Base-by-base conservation (phyloP, 2,888 invertebrate genomes). In the Coenonympha glycerion region DNA sequence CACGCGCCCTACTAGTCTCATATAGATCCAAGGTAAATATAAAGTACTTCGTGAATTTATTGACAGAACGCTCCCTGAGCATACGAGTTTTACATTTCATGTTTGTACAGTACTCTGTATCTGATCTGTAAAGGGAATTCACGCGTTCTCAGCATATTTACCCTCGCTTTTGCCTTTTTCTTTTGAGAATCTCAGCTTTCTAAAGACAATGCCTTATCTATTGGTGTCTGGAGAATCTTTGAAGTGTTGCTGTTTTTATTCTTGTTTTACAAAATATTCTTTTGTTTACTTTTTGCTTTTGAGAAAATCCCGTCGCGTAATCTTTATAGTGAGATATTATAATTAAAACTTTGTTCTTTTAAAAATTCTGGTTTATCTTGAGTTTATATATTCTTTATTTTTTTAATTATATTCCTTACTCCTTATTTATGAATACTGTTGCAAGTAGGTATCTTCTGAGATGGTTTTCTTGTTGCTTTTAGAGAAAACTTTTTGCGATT, bases 131-230 rank as follows among this genome's bases (percentile, higher is more conserved):
- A 46, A 46, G 46, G 36, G 46, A 46, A 36, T 46, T 46, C 46
- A 46, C 46, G 46, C 36, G 19, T 46, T 26, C 46, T 46, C 46
- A 46, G 46, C 46, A 36, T 46, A 46, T 46, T 46, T 46, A 36
- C 46, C 44, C 44, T 44, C 33, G 13, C 16, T 26, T 34, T 36
- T 46, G 46, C 34, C 44, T 44, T 44, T 42, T 44, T 46, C 46
- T 36, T 36, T 36, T 36, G 46, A 46, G 21, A 46, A 28, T 46
- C 36, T 24, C 36, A 16, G 46, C 46, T 26, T 46, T 46, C 36
- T 21, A 46, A 24, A 33, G 21, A 46, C 46, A 46, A 46, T 36
- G 46, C 46, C 46, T 36, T 46, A 36, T 46, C 26, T 46, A 46
- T 46, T 24, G 46, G 36, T 36, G 36, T 26, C 46, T 36, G 18